These are phyloP conservation scores for Takifugu flavidus DNA, from an alignment of 2,113 vertebrate species.

Conservation along the genomic window DNA sequence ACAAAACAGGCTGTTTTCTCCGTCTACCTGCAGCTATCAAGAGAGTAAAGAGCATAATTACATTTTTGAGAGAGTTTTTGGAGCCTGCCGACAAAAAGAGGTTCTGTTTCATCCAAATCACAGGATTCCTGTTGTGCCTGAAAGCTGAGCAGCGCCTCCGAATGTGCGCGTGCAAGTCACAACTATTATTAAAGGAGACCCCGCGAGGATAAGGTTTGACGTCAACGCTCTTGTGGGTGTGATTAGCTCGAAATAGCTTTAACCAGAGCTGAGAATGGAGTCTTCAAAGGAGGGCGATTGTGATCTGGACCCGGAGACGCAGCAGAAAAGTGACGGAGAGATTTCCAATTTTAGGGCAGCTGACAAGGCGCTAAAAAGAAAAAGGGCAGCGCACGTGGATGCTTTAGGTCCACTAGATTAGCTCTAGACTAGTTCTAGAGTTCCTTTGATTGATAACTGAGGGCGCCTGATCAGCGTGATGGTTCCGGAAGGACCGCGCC, in stretches of 20 bases:
- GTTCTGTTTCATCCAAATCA: conserved; percentile 25
- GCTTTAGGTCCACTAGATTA: too few relatives aligned
- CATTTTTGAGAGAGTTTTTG: conserved; percentile 16
- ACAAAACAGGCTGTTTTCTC: conserved; percentile 11
- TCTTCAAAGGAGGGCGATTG: neutral
- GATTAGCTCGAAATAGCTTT: conserved; percentile 38
- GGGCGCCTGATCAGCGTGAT: too few relatives aligned
- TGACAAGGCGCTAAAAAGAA: conserved; percentile 1
- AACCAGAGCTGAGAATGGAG: conserved; percentile 27
- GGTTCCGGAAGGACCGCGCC: too few relatives aligned
- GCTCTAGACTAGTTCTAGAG: too few relatives aligned
- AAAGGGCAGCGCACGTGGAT: too few relatives aligned
- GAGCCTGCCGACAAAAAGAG: conserved; percentile 10
- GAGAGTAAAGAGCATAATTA: conserved; percentile 30
- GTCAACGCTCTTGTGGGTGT: conserved; percentile 31
- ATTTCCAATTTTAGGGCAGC: too few relatives aligned
- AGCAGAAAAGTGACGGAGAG: neutral
- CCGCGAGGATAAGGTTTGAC: conserved; percentile 33
- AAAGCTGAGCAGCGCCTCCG: conserved; percentile 8
- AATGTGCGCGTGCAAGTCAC: conserved; percentile 7
- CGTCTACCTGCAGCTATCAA: conserved; percentile 16
- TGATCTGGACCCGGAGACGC: neutral
- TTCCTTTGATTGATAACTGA: too few relatives aligned
- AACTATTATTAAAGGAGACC: conserved; percentile 40
- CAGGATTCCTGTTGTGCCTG: conserved; percentile 3